phyloP scores from a whole-genome alignment of 1,140 invertebrate genomes.

The Caenorhabditis tropicalis region DNA sequence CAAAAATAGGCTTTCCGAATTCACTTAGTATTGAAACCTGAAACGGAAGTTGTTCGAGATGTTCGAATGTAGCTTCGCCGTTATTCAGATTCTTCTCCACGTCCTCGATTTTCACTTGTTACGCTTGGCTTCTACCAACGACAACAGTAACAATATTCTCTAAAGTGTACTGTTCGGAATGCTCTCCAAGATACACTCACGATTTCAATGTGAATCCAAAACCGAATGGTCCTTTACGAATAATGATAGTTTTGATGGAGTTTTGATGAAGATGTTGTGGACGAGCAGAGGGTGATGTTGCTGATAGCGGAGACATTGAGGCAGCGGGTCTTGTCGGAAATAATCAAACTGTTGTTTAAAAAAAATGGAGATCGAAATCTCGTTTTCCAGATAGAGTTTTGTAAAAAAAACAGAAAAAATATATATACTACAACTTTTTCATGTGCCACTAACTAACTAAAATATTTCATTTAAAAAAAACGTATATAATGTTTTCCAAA shows the following conservation, averaged over 20 bases:
- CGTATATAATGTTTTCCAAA: too few relatives aligned
- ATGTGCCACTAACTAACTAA: too few relatives aligned
- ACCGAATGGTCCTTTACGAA: conserved; percentile 65
- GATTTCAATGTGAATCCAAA: conserved; percentile 71
- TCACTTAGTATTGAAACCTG: conserved; percentile 52
- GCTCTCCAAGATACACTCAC: conserved; percentile 68
- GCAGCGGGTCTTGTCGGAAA: too few relatives aligned
- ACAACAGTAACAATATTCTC: conserved; percentile 70
- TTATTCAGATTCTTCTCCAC: conserved; percentile 35
- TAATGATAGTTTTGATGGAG: conserved; percentile 19
- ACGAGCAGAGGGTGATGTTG: too few relatives aligned
- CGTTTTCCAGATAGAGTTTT: too few relatives aligned
- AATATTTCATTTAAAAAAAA: too few relatives aligned
- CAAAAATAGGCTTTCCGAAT: conserved; percentile 50
- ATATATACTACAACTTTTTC: too few relatives aligned
- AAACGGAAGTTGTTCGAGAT: conserved; percentile 30
- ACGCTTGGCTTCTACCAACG: conserved; percentile 52
- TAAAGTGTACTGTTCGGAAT: conserved; percentile 71
- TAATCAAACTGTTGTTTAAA: too few relatives aligned
- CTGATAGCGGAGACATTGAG: too few relatives aligned
- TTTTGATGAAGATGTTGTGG: neutral
- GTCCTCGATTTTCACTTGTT: conserved; percentile 12
- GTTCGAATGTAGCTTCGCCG: conserved; percentile 27
- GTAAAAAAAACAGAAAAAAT: too few relatives aligned
- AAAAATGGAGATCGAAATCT: too few relatives aligned